Conservation (phyloP, 2,888 invertebrate genomes). For the Pseudeuparius sepicola region DNA sequence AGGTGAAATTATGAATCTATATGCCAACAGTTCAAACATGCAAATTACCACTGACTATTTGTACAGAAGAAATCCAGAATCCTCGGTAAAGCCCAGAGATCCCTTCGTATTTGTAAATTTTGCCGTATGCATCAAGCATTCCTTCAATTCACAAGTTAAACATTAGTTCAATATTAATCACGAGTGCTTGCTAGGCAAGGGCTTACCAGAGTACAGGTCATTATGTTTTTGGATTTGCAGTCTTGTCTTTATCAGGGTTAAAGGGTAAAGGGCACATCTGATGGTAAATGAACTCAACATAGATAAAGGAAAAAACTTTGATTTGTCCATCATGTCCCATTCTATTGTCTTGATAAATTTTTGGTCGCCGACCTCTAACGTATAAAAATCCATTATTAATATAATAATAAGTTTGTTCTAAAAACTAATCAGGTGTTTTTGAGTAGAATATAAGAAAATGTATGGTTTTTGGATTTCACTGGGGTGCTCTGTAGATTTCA, state of each 20-base stretch:
- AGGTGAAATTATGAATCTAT: neutral
- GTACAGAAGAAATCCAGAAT: conserved; percentile 87
- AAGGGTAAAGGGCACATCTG: conserved; percentile 74
- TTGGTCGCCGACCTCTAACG: conserved; percentile 15
- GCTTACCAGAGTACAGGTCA: conserved; percentile 66
- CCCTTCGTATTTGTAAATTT: conserved; percentile 80
- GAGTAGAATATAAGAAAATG: too few species aligned
- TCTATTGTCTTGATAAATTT: conserved; percentile 77
- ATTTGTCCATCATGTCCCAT: conserved; percentile 97
- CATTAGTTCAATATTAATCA: neutral
- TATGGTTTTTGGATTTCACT: too few species aligned
- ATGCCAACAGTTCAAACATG: too few species aligned
- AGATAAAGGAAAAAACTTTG: conserved; percentile 86
- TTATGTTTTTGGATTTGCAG: conserved; percentile 79
- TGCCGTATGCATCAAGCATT: conserved; percentile 79
- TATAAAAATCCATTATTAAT: conserved; percentile 21
- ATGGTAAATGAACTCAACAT: conserved; percentile 77
- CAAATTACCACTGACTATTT: conserved; percentile 41
- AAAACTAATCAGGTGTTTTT: too few species aligned
- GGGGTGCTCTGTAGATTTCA: too few species aligned
- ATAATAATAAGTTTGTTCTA: too few species aligned
- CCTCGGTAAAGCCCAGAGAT: conserved; percentile 82
- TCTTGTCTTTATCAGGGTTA: conserved; percentile 89
- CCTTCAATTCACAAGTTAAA: conserved; percentile 35
- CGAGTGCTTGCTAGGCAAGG: neutral